A percentile compares a stretch with the other conserved stretches of the same genome.
These are phyloP conservation scores for Indicator maculatus DNA, from an alignment of 2,113 vertebrate species.

Conservation along the genomic window DNA sequence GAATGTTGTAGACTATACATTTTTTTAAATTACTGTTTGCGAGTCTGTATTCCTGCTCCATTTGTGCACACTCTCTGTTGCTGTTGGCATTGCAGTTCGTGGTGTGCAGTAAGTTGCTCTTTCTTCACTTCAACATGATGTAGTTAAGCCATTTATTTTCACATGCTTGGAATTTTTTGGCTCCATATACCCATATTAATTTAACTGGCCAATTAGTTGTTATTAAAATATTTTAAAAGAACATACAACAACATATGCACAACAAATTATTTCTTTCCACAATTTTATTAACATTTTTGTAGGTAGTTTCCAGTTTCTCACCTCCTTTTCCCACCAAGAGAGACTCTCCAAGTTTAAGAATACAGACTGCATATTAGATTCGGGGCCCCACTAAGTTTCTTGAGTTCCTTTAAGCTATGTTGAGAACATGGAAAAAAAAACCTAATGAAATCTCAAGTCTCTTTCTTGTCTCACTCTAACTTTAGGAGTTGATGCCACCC, in stretches of 20 bases:
- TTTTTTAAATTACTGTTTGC: conserved; percentile 29
- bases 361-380: background rate
- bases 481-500: background rate
- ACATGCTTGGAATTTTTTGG: conserved; percentile 60
- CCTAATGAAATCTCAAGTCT: background rate
- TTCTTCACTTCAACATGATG: conserved; percentile 33
- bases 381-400: background rate
- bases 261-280: conserved; percentile 73
- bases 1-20: background rate
- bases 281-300: conserved; percentile 69
- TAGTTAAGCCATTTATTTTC: conserved; percentile 53
- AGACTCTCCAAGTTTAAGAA: background rate
- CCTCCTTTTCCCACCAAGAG: conserved; percentile 55
- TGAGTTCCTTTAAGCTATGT: background rate
- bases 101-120: conserved; percentile 27
- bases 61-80: conserved; percentile 23
- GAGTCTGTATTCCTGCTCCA: conserved; percentile 19
- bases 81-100: conserved; percentile 26
- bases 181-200: conserved; percentile 37
- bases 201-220: conserved; percentile 68
- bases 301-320: conserved; percentile 71
- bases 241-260: conserved; percentile 65
- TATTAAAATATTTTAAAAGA: conserved; percentile 72
- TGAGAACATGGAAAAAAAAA: conserved; percentile 1
- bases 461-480: background rate